Evolutionary conservation across 2,113 vertebrate genomes (phyloP).

Genomic region (Chrysochloris asiatica): DNA sequence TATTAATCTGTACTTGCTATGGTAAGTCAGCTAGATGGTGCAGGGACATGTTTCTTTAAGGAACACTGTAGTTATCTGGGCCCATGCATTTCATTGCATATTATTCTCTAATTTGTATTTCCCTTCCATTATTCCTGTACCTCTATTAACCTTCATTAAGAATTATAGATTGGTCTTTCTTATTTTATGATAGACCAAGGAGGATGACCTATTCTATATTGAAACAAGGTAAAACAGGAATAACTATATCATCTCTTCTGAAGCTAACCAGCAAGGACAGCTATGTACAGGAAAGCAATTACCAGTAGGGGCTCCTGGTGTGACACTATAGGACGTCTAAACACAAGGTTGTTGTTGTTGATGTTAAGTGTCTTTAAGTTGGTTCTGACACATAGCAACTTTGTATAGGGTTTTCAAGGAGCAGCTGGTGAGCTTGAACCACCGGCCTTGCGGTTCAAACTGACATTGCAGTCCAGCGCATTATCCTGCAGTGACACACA

Average conservation of each 20-base stretch:
- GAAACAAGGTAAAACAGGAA: background rate
- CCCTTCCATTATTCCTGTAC: background rate
- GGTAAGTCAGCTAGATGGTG: background rate
- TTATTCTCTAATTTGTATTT: background rate
- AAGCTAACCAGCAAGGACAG: background rate
- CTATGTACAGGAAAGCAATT: background rate
- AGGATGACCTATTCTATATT: background rate
- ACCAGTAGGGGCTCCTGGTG: too few species aligned
- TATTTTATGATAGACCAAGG: slow-evolving; percentile 4
- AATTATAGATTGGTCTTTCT: background rate
- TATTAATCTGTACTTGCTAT: too few species aligned
- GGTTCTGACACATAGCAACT: too few species aligned
- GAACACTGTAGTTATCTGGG: background rate
- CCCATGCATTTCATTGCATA: background rate
- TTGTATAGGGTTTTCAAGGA: too few species aligned
- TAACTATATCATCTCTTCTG: background rate
- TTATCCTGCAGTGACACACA: too few species aligned
- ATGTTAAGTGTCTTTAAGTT: too few species aligned
- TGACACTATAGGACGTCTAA: too few species aligned
- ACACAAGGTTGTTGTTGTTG: too few species aligned
- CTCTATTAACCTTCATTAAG: background rate
- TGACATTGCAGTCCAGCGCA: too few species aligned
- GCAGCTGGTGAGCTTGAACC: too few species aligned
- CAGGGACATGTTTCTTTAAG: background rate
- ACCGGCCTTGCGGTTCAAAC: too few species aligned